Evolutionary conservation across 1,140 invertebrate species (phyloP).

Genomic region (Platorchestia sp.): DNA sequence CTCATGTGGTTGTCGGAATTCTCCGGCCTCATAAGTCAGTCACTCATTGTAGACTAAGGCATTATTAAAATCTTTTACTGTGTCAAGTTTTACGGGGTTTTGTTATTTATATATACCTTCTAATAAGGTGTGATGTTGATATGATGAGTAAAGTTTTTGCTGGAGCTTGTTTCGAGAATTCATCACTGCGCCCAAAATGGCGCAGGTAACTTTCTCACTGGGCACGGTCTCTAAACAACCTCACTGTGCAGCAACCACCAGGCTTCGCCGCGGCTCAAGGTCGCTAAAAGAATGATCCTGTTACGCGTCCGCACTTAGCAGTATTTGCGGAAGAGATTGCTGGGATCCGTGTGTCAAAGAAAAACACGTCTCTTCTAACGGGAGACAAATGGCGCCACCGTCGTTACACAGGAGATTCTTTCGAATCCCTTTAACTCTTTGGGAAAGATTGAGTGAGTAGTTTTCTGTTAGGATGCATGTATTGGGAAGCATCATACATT

Average conservation of each 20-base stretch:
- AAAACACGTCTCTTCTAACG: slow-evolving; percentile 1
- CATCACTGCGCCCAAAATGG: background rate
- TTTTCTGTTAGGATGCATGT: background rate
- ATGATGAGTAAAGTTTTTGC: too few relatives aligned
- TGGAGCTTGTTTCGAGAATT: background rate
- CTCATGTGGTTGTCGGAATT: too few relatives aligned
- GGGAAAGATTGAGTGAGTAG: background rate
- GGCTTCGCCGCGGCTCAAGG: background rate
- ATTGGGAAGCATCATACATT: background rate
- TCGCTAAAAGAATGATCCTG: slow-evolving; percentile 7
- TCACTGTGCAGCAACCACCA: background rate
- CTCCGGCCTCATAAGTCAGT: too few relatives aligned
- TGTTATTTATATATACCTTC: too few relatives aligned
- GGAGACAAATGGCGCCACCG: background rate
- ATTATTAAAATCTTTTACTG: too few relatives aligned
- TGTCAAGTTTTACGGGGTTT: too few relatives aligned
- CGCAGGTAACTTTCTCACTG: background rate
- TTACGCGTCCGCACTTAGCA: slow-evolving; percentile 5
- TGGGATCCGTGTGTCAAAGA: background rate
- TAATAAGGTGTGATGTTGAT: too few relatives aligned
- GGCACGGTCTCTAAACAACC: background rate
- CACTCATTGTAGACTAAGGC: too few relatives aligned
- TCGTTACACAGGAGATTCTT: background rate
- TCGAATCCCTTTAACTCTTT: background rate
- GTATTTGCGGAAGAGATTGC: background rate